phyloP scores from a whole-genome alignment of 2,888 invertebrate species.

The Netelia virgata region DNA sequence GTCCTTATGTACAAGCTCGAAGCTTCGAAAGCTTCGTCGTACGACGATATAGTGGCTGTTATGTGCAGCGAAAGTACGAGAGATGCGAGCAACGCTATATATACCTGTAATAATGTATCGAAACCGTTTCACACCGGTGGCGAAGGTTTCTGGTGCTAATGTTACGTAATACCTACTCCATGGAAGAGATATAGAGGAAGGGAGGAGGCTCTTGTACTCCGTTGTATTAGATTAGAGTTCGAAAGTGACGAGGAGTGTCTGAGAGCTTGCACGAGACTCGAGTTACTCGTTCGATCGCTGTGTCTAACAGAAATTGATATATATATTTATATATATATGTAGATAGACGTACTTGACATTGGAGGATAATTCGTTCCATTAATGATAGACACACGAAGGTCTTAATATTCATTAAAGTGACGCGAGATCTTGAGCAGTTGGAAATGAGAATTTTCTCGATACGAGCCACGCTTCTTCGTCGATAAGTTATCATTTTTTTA shows the following conservation, averaged over 20 bases:
- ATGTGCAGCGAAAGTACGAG: not conserved
- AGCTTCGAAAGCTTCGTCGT: constrained; percentile 29
- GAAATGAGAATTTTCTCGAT: no score
- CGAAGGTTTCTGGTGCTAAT: constrained; percentile 45
- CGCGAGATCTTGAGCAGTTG: no score
- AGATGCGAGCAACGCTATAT: constrained; percentile 8
- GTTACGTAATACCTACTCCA: constrained; percentile 57
- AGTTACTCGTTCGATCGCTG: constrained; percentile 5
- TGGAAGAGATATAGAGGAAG: not conserved
- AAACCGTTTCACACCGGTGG: constrained; percentile 47
- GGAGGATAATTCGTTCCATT: not conserved
- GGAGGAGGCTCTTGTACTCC: constrained; percentile 31
- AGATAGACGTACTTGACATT: not conserved
- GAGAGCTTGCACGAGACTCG: constrained; percentile 39
- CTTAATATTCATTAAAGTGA: no score
- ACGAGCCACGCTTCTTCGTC: no score
- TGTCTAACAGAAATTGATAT: constrained; percentile 5
- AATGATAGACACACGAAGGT: no score
- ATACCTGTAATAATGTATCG: constrained; percentile 52
- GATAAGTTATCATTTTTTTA: no score
- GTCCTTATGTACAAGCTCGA: constrained; percentile 6
- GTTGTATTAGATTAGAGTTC: constrained; percentile 63
- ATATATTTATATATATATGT: not conserved
- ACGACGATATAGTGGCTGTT: constrained; percentile 16
- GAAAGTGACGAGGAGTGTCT: constrained; percentile 38